A percentile compares a stretch with the other conserved stretches of the same genome.
phyloP scores from a whole-genome alignment of 2,888 invertebrate genomes.

The Erebia ligea region DNA sequence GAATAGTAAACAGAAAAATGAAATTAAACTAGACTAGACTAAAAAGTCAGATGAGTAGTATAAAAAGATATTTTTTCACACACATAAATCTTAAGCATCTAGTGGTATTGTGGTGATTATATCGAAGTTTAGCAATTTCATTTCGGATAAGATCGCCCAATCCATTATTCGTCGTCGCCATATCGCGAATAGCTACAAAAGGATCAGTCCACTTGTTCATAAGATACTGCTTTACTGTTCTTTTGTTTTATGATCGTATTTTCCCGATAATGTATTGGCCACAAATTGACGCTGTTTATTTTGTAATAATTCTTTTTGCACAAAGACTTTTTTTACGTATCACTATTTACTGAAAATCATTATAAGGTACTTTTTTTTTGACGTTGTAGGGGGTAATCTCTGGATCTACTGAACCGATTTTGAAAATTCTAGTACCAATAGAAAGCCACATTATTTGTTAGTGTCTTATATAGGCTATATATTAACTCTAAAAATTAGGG shows the following conservation, averaged over 20 bases:
- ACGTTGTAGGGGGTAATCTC: no score
- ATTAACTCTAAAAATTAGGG: no score
- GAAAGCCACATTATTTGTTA: no score
- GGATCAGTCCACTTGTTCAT: conserved; percentile 64
- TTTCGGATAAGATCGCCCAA: conserved; percentile 54
- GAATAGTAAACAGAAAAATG: no score
- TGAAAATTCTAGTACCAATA: no score
- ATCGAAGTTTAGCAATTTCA: conserved; percentile 16
- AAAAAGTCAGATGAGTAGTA: neutral
- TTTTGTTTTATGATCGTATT: conserved; percentile 75
- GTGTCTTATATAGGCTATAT: no score
- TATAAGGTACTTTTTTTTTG: no score
- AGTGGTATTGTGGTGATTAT: conserved; percentile 7
- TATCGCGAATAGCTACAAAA: conserved; percentile 65
- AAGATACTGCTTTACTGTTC: conserved; percentile 72
- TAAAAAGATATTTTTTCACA: neutral
- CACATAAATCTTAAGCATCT: neutral
- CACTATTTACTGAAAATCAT: neutral
- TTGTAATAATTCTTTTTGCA: neutral
- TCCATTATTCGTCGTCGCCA: conserved; percentile 66
- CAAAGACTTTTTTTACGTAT: neutral
- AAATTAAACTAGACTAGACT: no score
- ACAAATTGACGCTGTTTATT: conserved; percentile 11
- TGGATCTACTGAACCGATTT: no score
- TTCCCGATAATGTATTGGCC: conserved; percentile 41